These are phyloP conservation scores for Biston betularia DNA, from an alignment of 2,888 invertebrate genomes.

Conservation along the genomic window DNA sequence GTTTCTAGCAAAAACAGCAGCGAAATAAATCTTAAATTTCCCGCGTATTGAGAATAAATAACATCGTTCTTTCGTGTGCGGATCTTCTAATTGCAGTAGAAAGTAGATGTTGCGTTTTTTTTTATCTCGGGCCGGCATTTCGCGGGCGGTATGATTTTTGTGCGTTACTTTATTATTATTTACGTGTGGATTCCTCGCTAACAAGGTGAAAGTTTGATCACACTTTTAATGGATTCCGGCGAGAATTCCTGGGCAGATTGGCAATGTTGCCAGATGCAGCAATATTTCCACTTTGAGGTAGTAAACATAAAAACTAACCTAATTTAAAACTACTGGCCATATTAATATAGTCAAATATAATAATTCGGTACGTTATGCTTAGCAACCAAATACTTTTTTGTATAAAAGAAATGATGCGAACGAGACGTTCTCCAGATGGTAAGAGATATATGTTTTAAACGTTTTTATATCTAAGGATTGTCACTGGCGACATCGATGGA, in stretches of 20 bases:
- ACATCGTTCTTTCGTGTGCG: slow-evolving; percentile 76
- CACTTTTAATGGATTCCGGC: slow-evolving; percentile 70
- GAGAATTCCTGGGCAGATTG: slow-evolving; percentile 60
- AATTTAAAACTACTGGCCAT: no score
- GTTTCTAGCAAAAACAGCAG: slow-evolving; percentile 23
- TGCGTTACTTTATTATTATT: slow-evolving; percentile 71
- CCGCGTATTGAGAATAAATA: slow-evolving; percentile 33
- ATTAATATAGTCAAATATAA: no score
- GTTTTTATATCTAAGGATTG: background rate
- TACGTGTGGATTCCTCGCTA: slow-evolving; percentile 70
- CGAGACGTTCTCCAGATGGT: no score
- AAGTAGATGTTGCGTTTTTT: slow-evolving; percentile 72
- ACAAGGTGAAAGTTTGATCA: slow-evolving; percentile 81
- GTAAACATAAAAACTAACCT: no score
- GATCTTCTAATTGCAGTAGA: slow-evolving; percentile 83
- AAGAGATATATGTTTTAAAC: no score
- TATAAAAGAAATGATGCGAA: no score
- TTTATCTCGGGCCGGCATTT: slow-evolving; percentile 60
- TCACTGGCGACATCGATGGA: slow-evolving; percentile 8
- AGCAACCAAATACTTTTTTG: no score
- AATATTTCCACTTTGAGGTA: background rate
- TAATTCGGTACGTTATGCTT: no score
- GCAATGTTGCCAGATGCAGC: background rate
- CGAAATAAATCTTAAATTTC: slow-evolving; percentile 35
- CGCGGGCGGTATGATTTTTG: slow-evolving; percentile 72